Base-by-base conservation (phyloP, 2,113 vertebrate genomes). In the Perca schrenkii region DNA sequence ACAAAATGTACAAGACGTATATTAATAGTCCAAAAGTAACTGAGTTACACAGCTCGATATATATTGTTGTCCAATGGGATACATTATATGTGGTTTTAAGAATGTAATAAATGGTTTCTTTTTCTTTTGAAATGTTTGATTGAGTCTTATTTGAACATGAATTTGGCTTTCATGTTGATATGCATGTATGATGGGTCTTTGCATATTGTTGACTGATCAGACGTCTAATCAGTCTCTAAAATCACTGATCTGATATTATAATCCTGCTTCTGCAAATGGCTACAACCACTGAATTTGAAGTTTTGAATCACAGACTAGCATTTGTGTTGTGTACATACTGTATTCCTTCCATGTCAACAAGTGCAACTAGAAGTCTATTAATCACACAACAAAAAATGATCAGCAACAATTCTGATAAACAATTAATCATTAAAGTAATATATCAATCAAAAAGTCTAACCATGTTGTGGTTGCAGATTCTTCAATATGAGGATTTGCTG, bases 41-140 rank as follows among this genome's bases (percentile, higher is more conserved):
- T 82, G 78, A 86, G 93, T 92, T 91, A 84, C 86, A 93, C 88
- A 89, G 80, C 79, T 89, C 83, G 21, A 90, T 91, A 93, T 93
- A 94, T 92, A 87, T 92, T 93, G 88, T 91, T 93, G 92, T 95
- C 88, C 90, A 89, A 88, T 94, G 90, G 89, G 90, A 93, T 93
- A 91, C 91, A 90, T 91, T 92, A 86, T 91, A 94, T 93, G 94
- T 95, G 92, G 91, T 94, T 94, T 95, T 93, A 95, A 94, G 93
- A 96, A 96, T 95, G 95, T 96, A 96, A 96, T 96, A 95, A 96
- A 93, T 88, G 82, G 81, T 93, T 94, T 93, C 87, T 77, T 92
- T 93, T 94, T 91, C 82, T 93, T 93, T 91, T 89, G 25, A 92
- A 86, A 61, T 75, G 63, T 49, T 67, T 64, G 5, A 34, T 6